phyloP scores from a whole-genome alignment of 2,888 invertebrate genomes.

The Amblyteles armatorius region DNA sequence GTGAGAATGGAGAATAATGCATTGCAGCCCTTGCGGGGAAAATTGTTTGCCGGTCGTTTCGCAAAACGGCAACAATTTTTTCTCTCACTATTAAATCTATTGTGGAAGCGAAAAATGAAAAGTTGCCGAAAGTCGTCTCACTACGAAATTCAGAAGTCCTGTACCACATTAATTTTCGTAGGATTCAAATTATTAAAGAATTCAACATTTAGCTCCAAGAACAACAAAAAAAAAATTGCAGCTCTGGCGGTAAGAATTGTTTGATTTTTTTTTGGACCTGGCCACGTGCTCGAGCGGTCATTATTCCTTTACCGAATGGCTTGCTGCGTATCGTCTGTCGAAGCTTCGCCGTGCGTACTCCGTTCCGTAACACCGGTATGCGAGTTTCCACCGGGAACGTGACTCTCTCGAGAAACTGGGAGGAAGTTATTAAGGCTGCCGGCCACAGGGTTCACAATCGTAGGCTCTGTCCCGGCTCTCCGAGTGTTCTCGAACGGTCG shows the following conservation, averaged over 20 bases:
- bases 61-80: neutral
- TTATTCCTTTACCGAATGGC: slow-evolving; percentile 10
- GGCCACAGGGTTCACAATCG: slow-evolving; percentile 25
- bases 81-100: neutral
- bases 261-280: slow-evolving; percentile 23
- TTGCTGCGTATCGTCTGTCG: neutral
- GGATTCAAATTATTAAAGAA: neutral
- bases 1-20: no score
- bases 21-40: no score
- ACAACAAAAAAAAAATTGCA: neutral
- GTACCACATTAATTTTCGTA: no score
- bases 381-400: slow-evolving; percentile 17
- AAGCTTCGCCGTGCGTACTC: neutral
- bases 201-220: neutral
- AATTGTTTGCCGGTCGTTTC: no score
- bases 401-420: slow-evolving; percentile 35
- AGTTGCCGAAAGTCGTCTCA: no score
- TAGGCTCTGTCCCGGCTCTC: slow-evolving; percentile 37
- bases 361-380: slow-evolving; percentile 13
- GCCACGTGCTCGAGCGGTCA: slow-evolving; percentile 22
- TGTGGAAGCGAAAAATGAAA: neutral
- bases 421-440: slow-evolving; percentile 33
- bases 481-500: slow-evolving; percentile 21
- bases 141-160: no score
- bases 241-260: neutral